Conservation (phyloP, 1,140 invertebrate species). For the Adoxophyes honmai region DNA sequence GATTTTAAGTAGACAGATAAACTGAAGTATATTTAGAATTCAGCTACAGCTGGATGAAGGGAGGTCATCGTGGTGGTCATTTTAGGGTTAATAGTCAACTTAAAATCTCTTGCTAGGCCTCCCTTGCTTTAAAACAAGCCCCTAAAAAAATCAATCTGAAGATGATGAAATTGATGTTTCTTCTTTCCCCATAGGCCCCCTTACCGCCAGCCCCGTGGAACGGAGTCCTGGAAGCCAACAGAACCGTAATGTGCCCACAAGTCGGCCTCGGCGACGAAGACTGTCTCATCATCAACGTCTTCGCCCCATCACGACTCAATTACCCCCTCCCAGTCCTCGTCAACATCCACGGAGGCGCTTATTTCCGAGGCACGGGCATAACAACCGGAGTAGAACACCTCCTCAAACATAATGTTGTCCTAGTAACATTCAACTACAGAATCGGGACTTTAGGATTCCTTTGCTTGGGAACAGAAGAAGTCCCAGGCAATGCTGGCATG, state of each 20-base stretch:
- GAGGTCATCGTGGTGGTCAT: too few species aligned
- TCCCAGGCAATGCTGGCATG: constrained; percentile 65
- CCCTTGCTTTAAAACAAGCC: too few species aligned
- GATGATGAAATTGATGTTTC: too few species aligned
- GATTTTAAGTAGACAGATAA: too few species aligned
- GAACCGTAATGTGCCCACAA: constrained; percentile 29
- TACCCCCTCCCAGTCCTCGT: constrained; percentile 73
- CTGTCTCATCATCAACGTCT: constrained; percentile 89
- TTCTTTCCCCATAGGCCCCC: constrained; percentile 56
- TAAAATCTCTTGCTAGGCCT: too few species aligned
- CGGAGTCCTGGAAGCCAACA: constrained; percentile 42
- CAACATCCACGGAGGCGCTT: constrained; percentile 82
- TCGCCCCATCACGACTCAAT: constrained; percentile 65
- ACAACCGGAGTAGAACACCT: constrained; percentile 71
- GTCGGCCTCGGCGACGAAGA: constrained; percentile 77
- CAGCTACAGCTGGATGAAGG: too few species aligned
- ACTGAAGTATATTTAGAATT: too few species aligned
- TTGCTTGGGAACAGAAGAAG: constrained; percentile 1
- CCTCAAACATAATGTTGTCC: constrained; percentile 58
- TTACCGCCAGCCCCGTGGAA: constrained; percentile 71
- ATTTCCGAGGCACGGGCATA: constrained; percentile 65
- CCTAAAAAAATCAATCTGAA: too few species aligned
- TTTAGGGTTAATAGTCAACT: too few species aligned
- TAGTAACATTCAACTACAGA: constrained; percentile 41
- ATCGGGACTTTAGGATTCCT: neutral